Percentiles rank a stretch among this genome's conserved stretches.
Conservation (phyloP, 92 coral and sea anemone species). For the Phenganax stokvisi region DNA sequence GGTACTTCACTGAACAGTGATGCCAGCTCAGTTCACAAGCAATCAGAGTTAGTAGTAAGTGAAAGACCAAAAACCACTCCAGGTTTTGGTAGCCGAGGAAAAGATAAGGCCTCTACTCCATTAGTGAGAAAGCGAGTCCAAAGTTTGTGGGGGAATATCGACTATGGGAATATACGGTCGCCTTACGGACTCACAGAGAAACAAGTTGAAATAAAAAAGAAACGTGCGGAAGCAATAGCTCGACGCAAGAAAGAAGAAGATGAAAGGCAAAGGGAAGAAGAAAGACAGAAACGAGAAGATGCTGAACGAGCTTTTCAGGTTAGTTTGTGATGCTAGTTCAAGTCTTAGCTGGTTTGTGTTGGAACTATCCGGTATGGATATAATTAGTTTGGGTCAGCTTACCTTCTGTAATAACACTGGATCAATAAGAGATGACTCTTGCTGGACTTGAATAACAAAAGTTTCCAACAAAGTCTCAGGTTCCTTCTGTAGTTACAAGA, state of each 20-base stretch:
- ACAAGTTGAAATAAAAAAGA: conserved; percentile 75
- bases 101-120: conserved; percentile 36
- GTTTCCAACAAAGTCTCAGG: too few species aligned
- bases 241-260: conserved; percentile 82
- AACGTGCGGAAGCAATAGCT: conserved; percentile 81
- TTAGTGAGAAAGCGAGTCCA: conserved; percentile 48
- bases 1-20: conserved; percentile 35
- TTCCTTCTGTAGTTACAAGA: too few species aligned
- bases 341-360: neutral
- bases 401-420: too few species aligned
- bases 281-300: conserved; percentile 73
- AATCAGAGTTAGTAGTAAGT: conserved; percentile 12
- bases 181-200: conserved; percentile 82
- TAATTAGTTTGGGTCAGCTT: too few species aligned
- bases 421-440: too few species aligned
- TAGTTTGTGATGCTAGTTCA: neutral
- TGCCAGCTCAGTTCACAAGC: neutral
- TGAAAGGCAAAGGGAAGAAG: conserved; percentile 75
- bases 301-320: conserved; percentile 96
- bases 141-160: conserved; percentile 68
- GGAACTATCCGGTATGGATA: neutral
- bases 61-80: conserved; percentile 77
- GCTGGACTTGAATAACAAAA: too few species aligned
- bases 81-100: conserved; percentile 45
- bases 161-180: conserved; percentile 71